Evolutionary conservation across 2,797 vertebrate genomes (phyloP).

Genomic region (Scolopax bukidnonensis): DNA sequence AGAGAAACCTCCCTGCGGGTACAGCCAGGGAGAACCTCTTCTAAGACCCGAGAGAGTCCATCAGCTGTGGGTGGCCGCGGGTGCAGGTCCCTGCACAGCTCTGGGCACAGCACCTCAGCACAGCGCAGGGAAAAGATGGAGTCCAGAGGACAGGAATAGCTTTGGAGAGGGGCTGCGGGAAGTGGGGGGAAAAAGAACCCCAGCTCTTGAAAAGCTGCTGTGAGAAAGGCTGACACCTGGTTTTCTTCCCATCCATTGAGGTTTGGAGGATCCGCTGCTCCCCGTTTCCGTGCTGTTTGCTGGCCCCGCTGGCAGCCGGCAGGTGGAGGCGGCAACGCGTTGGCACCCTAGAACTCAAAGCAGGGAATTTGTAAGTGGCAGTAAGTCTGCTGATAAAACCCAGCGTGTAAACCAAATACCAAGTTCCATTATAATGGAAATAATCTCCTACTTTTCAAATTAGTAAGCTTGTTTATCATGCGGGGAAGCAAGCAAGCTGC

Average conservation of each 20-base stretch:
- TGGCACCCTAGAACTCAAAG: neutral
- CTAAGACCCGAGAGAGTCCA: fast-evolving
- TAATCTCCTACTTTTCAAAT: neutral
- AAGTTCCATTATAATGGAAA: neutral
- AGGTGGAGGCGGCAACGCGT: fast-evolving
- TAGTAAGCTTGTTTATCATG: neutral
- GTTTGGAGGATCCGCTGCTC: neutral
- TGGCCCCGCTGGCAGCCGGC: neutral
- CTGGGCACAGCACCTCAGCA: fast-evolving
- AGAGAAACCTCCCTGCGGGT: neutral
- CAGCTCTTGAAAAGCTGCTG: neutral
- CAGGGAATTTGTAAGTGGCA: neutral
- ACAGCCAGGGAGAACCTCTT: neutral
- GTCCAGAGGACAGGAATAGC: neutral
- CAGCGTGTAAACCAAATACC: neutral
- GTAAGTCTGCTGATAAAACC: neutral
- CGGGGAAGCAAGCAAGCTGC: neutral
- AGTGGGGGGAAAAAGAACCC: fast-evolving
- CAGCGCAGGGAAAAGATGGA: fast-evolving
- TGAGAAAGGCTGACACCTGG: neutral
- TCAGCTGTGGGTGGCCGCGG: fast-evolving
- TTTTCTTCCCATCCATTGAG: neutral
- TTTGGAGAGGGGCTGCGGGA: neutral
- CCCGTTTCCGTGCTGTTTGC: fast-evolving
- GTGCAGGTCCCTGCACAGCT: neutral